Percentiles rank a stretch among this genome's conserved stretches.
phyloP scores from a whole-genome alignment of 2,113 vertebrate genomes.

The Tetraodon nigroviridis region DNA sequence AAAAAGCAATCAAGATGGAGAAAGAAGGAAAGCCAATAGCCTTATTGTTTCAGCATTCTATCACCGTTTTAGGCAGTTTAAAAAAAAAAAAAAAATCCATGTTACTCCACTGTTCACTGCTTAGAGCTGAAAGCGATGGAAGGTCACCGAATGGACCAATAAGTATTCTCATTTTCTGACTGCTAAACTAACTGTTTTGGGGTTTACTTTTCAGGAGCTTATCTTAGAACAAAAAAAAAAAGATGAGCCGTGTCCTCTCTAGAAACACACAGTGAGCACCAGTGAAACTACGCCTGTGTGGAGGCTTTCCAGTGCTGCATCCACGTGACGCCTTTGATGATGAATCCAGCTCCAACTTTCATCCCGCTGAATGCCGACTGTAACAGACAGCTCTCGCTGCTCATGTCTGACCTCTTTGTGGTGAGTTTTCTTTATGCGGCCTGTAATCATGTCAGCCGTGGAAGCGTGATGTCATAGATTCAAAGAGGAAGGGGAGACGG shows the following conservation, averaged over 20 bases:
- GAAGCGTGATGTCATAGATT: constrained; percentile 26
- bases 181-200: not conserved
- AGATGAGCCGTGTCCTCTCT: constrained; percentile 28
- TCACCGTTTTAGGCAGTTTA: constrained; percentile 52
- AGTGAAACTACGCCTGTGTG: constrained; percentile 17
- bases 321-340: constrained; percentile 49
- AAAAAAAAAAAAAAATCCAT: constrained; percentile 61
- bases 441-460: constrained; percentile 30
- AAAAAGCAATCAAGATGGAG: constrained; percentile 59
- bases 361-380: constrained; percentile 33
- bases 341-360: constrained; percentile 22
- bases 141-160: constrained; percentile 19
- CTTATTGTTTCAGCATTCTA: constrained; percentile 69
- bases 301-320: constrained; percentile 38
- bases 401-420: no score
- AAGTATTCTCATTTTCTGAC: no score
- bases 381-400: constrained; percentile 7
- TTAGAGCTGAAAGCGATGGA: constrained; percentile 53
- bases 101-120: no score
- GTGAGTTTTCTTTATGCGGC: no score
- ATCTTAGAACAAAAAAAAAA: constrained; percentile 16
- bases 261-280: constrained; percentile 18
- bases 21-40: constrained; percentile 64
- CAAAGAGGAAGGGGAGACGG: constrained; percentile 22
- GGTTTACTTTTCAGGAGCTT: constrained; percentile 6